Evolutionary conservation across 2,888 invertebrate genomes (phyloP).

Genomic region (Thymelicus acteon): DNA sequence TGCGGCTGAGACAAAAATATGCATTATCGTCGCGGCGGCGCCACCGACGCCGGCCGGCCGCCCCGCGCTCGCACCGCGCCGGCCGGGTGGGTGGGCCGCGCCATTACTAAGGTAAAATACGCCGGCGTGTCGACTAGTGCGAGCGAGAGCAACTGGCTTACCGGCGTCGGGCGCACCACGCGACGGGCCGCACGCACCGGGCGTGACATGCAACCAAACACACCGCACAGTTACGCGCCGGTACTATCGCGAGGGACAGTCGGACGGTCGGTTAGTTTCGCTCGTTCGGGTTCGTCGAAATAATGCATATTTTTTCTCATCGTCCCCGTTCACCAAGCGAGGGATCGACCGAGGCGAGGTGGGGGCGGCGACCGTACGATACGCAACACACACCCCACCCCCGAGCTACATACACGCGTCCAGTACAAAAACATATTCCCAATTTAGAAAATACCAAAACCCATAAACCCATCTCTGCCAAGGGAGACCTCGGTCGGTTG

Average conservation of each 20-base stretch:
- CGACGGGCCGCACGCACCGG: slow-evolving; percentile 54
- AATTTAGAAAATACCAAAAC: slow-evolving; percentile 18
- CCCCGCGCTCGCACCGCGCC: slow-evolving; percentile 38
- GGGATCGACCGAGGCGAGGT: slow-evolving; percentile 1
- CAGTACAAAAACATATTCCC: slow-evolving; percentile 15
- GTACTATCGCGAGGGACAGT: slow-evolving; percentile 1
- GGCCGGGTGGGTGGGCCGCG: slow-evolving; percentile 51
- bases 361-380: background rate
- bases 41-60: slow-evolving; percentile 36
- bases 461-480: background rate
- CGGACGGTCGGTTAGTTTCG: slow-evolving; percentile 15
- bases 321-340: slow-evolving; percentile 40
- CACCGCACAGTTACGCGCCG: slow-evolving; percentile 53
- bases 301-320: slow-evolving; percentile 79
- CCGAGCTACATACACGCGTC: slow-evolving; percentile 16
- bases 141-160: slow-evolving; percentile 61
- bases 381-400: slow-evolving; percentile 19
- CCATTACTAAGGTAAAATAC: slow-evolving; percentile 79
- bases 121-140: slow-evolving; percentile 51
- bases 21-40: slow-evolving; percentile 63
- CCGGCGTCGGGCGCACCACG: slow-evolving; percentile 55
- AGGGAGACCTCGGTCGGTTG: background rate
- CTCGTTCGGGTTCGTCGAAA: slow-evolving; percentile 48
- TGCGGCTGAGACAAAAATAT: slow-evolving; percentile 75
- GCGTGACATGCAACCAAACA: slow-evolving; percentile 77